Percentiles rank a stretch among this genome's conserved stretches.
Conservation (phyloP, 2,888 invertebrate genomes). For the Deilephila elpenor region DNA sequence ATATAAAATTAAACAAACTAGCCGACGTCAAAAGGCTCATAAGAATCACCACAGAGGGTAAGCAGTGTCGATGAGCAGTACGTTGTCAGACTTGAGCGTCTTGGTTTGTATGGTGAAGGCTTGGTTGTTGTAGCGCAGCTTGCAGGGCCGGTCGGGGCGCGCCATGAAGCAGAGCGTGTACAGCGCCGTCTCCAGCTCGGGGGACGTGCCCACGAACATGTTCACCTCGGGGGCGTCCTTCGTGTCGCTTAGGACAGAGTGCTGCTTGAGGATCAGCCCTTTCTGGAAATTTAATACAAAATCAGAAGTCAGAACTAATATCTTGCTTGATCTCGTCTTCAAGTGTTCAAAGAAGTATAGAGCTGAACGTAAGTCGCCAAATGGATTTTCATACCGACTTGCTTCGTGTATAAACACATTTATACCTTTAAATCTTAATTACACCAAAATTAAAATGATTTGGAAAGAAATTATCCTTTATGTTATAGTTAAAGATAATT, state of each 20-base stretch:
- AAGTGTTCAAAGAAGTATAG: too few species aligned
- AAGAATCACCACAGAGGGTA: constrained; percentile 61
- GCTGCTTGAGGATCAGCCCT: constrained; percentile 90
- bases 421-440: too few species aligned
- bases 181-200: constrained; percentile 94
- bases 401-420: too few species aligned
- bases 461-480: too few species aligned
- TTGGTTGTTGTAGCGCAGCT: constrained; percentile 80
- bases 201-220: constrained; percentile 94
- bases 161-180: constrained; percentile 95
- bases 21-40: not conserved
- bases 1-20: not conserved
- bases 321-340: too few species aligned
- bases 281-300: constrained; percentile 84
- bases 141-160: constrained; percentile 90
- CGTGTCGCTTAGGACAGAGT: constrained; percentile 88
- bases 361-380: too few species aligned
- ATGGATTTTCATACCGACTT: too few species aligned
- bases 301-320: too few species aligned
- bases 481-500: too few species aligned
- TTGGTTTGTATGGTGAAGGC: constrained; percentile 77
- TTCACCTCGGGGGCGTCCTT: constrained; percentile 91
- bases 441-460: too few species aligned
- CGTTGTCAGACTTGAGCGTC: constrained; percentile 69
- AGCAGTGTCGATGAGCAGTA: constrained; percentile 73